Percentiles rank a stretch among this genome's conserved stretches.
Evolutionary conservation across 2,888 invertebrate genomes (phyloP).

Genomic region (Drosophila aldrichi): DNA sequence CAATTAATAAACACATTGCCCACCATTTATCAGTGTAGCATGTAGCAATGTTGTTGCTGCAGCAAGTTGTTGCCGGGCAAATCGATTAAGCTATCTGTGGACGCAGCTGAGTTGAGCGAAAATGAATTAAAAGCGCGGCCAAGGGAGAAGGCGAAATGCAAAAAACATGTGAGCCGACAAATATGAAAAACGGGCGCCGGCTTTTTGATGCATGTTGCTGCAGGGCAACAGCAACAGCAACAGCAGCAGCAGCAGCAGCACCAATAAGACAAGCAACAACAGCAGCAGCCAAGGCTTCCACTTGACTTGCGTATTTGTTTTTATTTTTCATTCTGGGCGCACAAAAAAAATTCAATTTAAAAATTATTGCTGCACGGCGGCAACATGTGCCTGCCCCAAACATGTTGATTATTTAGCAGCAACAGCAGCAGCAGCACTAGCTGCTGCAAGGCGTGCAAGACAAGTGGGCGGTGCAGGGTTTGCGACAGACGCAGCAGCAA

Average conservation of each 20-base stretch:
- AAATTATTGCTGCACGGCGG: slow-evolving; percentile 76
- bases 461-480: slow-evolving; percentile 19
- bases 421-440: slow-evolving; percentile 47
- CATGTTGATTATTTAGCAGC: slow-evolving; percentile 81
- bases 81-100: slow-evolving; percentile 82
- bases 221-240: slow-evolving; percentile 52
- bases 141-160: slow-evolving; percentile 5
- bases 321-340: slow-evolving; percentile 39
- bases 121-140: slow-evolving; percentile 66
- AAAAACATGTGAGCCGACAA: slow-evolving; percentile 61
- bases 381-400: slow-evolving; percentile 67
- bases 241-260: slow-evolving; percentile 28
- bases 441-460: slow-evolving; percentile 43
- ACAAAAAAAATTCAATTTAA: slow-evolving; percentile 81
- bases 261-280: slow-evolving; percentile 27
- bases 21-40: slow-evolving; percentile 78
- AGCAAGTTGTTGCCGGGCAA: slow-evolving; percentile 65
- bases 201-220: slow-evolving; percentile 76
- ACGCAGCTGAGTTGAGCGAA: slow-evolving; percentile 53
- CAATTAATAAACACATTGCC: slow-evolving; percentile 79
- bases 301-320: slow-evolving; percentile 70
- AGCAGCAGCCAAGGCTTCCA: slow-evolving; percentile 21
- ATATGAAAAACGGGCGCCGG: slow-evolving; percentile 78
- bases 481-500: slow-evolving; percentile 14
- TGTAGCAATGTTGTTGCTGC: slow-evolving; percentile 40